Percentiles rank a stretch among this genome's conserved stretches.
phyloP scores from a whole-genome alignment of 2,888 invertebrate species.

The Epinotia nisella region DNA sequence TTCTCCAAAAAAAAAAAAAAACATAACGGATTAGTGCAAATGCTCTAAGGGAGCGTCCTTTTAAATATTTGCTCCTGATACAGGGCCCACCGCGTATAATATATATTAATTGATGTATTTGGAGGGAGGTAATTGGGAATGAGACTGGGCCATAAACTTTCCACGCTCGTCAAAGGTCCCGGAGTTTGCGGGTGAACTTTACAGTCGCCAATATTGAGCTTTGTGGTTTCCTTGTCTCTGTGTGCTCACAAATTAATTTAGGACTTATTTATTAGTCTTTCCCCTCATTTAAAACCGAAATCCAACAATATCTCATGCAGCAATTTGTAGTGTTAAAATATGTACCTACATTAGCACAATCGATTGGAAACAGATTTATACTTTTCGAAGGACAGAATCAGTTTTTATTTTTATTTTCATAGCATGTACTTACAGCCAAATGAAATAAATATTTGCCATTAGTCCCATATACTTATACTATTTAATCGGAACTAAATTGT shows the following conservation, averaged over 20 bases:
- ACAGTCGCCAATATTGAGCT: constrained; percentile 43
- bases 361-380: neutral
- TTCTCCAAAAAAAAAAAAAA: no score
- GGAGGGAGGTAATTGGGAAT: constrained; percentile 5
- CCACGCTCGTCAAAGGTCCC: constrained; percentile 37
- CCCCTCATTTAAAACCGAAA: constrained; percentile 33
- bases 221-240: constrained; percentile 34
- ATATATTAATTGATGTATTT: no score
- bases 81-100: no score
- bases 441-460: no score
- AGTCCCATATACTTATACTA: no score
- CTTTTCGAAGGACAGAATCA: neutral
- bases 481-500: no score
- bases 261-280: constrained; percentile 41
- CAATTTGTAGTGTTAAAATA: neutral
- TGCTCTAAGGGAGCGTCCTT: no score
- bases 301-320: neutral
- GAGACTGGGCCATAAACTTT: constrained; percentile 19
- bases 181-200: constrained; percentile 34
- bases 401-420: no score
- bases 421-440: no score
- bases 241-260: constrained; percentile 40
- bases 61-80: no score
- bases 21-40: no score
- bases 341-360: neutral